Percentiles rank a stretch among this genome's conserved stretches.
phyloP scores from a whole-genome alignment of 2,797 vertebrate species.

The Urosaurus nigricauda region DNA sequence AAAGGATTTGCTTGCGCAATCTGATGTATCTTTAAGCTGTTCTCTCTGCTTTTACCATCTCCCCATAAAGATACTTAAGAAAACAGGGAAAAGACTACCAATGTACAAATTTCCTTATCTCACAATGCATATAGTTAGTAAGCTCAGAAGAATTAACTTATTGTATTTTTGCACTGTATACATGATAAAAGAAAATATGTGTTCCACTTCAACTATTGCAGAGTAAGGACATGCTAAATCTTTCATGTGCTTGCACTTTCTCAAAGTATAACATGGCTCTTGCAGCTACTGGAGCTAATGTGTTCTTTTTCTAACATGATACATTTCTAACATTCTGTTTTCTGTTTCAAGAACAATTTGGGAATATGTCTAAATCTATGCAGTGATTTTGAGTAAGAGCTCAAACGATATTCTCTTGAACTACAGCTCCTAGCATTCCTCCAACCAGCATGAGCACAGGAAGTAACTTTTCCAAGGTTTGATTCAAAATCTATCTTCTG shows the following conservation, averaged over 20 bases:
- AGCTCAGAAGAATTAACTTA: neutral
- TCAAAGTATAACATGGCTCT: neutral
- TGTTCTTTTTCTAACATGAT: neutral
- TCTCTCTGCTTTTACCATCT: conserved; percentile 9
- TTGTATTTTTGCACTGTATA: neutral
- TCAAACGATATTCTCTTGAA: too few relatives aligned
- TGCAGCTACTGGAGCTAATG: neutral
- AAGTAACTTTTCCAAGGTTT: too few relatives aligned
- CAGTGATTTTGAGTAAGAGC: neutral
- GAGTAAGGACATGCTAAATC: neutral
- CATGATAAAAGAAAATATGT: neutral
- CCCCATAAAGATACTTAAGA: conserved; percentile 15
- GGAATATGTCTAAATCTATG: neutral
- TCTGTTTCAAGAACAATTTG: neutral
- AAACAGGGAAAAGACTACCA: conserved; percentile 22
- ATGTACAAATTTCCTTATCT: conserved; percentile 17
- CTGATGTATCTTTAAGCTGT: conserved; percentile 45
- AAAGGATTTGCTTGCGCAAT: neutral
- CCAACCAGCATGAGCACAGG: too few relatives aligned
- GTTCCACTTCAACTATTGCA: neutral
- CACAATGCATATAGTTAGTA: neutral
- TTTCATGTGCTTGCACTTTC: neutral
- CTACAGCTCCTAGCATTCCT: too few relatives aligned
- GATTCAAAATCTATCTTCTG: too few relatives aligned
- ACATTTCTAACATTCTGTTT: too few relatives aligned